Evolutionary conservation across 2,113 vertebrate genomes (phyloP), one percentile per base, ranked within the genome.

Genomic region (Mugil cephalus): DNA sequence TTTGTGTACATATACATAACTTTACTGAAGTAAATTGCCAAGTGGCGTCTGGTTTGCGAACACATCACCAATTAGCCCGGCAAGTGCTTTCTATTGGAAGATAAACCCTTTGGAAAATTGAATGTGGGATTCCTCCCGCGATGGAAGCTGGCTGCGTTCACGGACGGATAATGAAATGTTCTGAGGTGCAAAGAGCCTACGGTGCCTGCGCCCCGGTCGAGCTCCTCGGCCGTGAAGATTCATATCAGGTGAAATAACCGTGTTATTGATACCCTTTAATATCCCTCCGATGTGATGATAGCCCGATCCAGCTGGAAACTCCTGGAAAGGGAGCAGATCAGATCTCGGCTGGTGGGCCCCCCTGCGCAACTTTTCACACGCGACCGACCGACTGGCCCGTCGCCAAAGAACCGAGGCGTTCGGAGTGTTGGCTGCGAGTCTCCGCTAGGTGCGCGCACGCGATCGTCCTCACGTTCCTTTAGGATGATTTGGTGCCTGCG

Each of bases 401-500:
- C 4, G 42, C 81, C 84, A 82, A 47, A n/a, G 40, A n/a, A n/a
- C 60, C 19, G 51, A 50, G 55, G 58, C 63, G 46, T 83, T 77
- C 55, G 70, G 39, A 48, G 59, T 69, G 69, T 51, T 53, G 34
- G 50, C 58, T 69, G 74, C 6, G 72, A 48, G 34, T 88, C 74
- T 83, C 52, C n/a, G n/a, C n/a, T 53, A 52, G 77, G 74, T 79
- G 79, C 73, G 65, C 12, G 48, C 21, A 38, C 12, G 43, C 50
- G 43, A 46, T 60, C 71, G 69, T 77, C 47, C 53, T 51, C 52
- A 1, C 42, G 35, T 77, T 84, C 69, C 80, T 72, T 61, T 52
- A 69, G 74, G 69, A 77, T 51, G 47, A 51, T 67, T 86, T 73
- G 40, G 43, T 80, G 63, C 69, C 64, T 80, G 81, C 75, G 86